Evolutionary conservation across 2,113 vertebrate species (phyloP).

Genomic region (Thryonomys swinderianus): DNA sequence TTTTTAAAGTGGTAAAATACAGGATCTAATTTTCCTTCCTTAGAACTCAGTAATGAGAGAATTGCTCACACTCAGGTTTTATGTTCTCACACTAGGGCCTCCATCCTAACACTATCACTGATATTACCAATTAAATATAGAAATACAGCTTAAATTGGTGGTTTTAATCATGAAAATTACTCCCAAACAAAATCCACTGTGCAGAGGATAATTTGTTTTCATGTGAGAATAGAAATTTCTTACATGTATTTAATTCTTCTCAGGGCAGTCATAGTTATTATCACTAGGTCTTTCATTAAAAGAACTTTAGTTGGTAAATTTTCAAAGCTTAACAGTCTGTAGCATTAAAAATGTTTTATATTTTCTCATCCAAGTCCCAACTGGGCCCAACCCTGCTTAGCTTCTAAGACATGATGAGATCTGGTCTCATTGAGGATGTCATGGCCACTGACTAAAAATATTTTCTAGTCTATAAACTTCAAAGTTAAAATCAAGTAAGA

Average conservation of each 20-base stretch:
- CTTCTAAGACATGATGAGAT: neutral
- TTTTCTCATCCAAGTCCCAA: neutral
- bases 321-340: neutral
- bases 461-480: neutral
- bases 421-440: neutral
- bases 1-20: neutral
- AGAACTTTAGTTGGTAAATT: slow-evolving; percentile 23
- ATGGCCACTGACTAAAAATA: neutral
- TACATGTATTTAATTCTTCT: neutral
- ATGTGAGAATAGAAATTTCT: neutral
- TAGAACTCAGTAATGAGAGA: neutral
- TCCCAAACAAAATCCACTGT: neutral
- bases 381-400: neutral
- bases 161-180: neutral
- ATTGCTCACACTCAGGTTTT: neutral
- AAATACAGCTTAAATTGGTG: neutral
- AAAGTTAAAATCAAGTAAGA: slow-evolving; percentile 30
- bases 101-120: neutral
- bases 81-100: neutral
- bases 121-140: neutral
- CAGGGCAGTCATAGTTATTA: neutral
- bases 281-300: neutral
- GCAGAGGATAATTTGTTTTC: neutral
- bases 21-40: neutral
- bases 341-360: neutral